A percentile compares a stretch with the other conserved stretches of the same genome.
Evolutionary conservation across 2,113 vertebrate species (phyloP).

Genomic region (Halichoeres trimaculatus): DNA sequence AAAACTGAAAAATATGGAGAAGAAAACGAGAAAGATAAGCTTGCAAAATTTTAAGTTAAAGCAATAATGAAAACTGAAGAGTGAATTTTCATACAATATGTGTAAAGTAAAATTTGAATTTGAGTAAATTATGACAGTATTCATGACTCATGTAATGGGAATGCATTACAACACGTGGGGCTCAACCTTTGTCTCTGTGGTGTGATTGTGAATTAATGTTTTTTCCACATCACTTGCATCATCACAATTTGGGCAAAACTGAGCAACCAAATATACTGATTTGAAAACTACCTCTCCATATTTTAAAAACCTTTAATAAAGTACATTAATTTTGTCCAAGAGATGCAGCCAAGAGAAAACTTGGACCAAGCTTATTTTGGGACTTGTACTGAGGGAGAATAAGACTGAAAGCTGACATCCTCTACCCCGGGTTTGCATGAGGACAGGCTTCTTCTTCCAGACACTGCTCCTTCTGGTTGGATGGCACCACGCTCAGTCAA

Average conservation of each 20-base stretch:
- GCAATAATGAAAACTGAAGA: not conserved
- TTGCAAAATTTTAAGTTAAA: not conserved
- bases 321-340: not conserved
- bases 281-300: too few relatives aligned
- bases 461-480: conserved; percentile 68
- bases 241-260: too few relatives aligned
- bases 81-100: not conserved
- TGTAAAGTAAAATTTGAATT: not conserved
- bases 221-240: too few relatives aligned
- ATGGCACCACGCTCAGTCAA: conserved; percentile 51
- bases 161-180: not conserved
- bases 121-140: not conserved
- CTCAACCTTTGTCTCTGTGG: not conserved
- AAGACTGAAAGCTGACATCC: conserved; percentile 21
- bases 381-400: not conserved
- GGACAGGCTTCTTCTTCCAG: conserved; percentile 60
- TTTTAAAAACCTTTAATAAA: too few relatives aligned
- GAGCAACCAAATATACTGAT: too few relatives aligned
- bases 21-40: not conserved
- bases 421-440: conserved; percentile 48
- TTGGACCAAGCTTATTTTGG: conserved; percentile 6
- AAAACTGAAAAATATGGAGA: conserved; percentile 15
- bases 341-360: conserved; percentile 3
- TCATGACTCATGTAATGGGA: not conserved
- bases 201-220: too few relatives aligned